Evolutionary conservation across 1,140 invertebrate genomes (phyloP).

Genomic region (Rhyzopertha dominica): DNA sequence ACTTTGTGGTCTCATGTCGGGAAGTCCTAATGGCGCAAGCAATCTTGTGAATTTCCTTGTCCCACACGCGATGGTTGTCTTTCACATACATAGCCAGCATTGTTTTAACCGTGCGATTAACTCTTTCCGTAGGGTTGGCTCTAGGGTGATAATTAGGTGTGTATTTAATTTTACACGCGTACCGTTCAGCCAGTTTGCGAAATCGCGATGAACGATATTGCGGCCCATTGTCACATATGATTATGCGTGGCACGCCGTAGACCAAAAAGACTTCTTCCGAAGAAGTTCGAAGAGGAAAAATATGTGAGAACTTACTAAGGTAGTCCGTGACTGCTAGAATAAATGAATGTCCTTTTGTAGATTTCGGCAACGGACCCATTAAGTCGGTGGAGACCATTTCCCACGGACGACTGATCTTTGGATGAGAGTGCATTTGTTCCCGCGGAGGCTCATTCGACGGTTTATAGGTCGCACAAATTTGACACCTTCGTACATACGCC

Average conservation of each 20-base stretch:
- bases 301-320: conserved; percentile 38
- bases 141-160: conserved; percentile 1
- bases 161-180: background rate
- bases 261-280: conserved; percentile 20
- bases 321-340: conserved; percentile 28
- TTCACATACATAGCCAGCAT: conserved; percentile 26
- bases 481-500: conserved; percentile 1
- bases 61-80: conserved; percentile 33
- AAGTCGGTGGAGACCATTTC: conserved; percentile 19
- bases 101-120: conserved; percentile 29
- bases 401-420: conserved; percentile 7
- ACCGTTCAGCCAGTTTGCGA: background rate
- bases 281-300: conserved; percentile 24
- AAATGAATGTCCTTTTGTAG: background rate
- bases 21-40: conserved; percentile 31
- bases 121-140: conserved; percentile 20
- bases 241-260: conserved; percentile 7
- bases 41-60: conserved; percentile 21
- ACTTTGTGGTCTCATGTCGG: conserved; percentile 27
- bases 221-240: conserved; percentile 14
- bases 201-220: conserved; percentile 8
- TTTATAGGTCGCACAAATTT: background rate
- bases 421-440: background rate
- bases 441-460: background rate
- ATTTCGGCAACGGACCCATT: conserved; percentile 5